Conservation (phyloP, 1,140 invertebrate genomes). For the Zaprionus ghesquierei region DNA sequence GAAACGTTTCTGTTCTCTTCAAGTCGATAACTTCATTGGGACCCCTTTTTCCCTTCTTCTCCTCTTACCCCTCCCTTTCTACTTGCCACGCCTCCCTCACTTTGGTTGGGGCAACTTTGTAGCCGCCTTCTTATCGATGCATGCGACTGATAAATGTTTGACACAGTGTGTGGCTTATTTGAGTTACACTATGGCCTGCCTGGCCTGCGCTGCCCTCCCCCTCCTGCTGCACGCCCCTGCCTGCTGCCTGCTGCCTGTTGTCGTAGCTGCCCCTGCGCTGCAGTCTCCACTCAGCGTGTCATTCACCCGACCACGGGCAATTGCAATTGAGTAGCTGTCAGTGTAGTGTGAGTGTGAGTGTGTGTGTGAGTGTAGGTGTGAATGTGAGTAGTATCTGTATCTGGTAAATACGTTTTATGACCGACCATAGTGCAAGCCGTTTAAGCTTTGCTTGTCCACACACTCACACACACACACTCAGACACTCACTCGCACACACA, state of each 20-base stretch:
- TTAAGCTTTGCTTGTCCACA: conserved; percentile 49
- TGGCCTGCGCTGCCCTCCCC: not conserved
- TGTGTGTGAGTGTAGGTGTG: conserved; percentile 4
- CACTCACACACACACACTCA: not conserved
- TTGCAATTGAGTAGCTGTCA: conserved; percentile 38
- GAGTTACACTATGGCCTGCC: conserved; percentile 27
- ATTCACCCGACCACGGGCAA: conserved; percentile 36
- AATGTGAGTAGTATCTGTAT: conserved; percentile 45
- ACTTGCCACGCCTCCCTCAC: not conserved
- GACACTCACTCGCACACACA: not conserved
- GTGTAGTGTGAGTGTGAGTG: not conserved
- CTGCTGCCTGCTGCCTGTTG: not conserved
- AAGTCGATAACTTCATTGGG: conserved; percentile 65
- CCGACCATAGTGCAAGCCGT: conserved; percentile 9
- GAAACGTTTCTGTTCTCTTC: conserved; percentile 54
- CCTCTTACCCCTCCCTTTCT: not conserved
- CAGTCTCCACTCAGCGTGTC: conserved; percentile 38
- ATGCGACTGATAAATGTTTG: conserved; percentile 70
- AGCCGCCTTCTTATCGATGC: conserved; percentile 61
- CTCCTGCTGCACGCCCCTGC: not conserved
- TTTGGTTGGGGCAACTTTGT: conserved; percentile 57
- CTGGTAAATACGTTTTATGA: conserved; percentile 69
- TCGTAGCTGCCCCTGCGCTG: not conserved
- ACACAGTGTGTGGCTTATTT: conserved; percentile 62
- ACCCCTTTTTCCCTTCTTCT: not conserved